A percentile compares a stretch with the other conserved stretches of the same genome.
These are phyloP conservation scores for Brachionus rubens DNA, from an alignment of 1,140 invertebrate species.

Conservation along the genomic window DNA sequence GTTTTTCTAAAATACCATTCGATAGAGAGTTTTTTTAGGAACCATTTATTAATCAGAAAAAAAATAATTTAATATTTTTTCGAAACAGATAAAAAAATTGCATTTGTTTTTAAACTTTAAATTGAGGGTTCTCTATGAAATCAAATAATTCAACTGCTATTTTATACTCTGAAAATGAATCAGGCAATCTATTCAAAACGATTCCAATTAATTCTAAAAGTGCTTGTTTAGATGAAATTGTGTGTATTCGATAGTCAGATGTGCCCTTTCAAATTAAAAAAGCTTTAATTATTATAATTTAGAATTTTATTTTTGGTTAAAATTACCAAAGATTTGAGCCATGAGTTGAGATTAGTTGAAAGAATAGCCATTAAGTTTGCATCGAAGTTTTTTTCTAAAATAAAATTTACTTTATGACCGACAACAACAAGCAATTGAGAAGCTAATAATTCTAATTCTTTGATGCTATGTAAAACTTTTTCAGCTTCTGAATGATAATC, in stretches of 20 bases:
- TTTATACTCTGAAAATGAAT: constrained; percentile 43
- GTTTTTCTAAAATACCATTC: too few species aligned
- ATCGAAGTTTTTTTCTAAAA: constrained; percentile 2
- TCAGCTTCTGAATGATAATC: constrained; percentile 40
- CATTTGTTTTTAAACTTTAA: constrained; percentile 36
- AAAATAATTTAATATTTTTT: too few species aligned
- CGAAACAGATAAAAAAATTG: neutral
- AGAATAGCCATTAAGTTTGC: constrained; percentile 34
- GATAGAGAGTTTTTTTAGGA: too few species aligned
- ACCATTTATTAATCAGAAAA: too few species aligned
- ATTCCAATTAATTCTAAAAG: constrained; percentile 42
- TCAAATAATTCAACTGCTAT: constrained; percentile 42
- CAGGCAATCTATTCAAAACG: constrained; percentile 41
- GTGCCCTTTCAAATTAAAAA: constrained; percentile 2
- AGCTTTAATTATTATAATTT: neutral
- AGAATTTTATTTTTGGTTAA: too few species aligned
- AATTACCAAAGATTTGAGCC: constrained; percentile 42
- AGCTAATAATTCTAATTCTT: constrained; percentile 38
- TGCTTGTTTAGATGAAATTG: constrained; percentile 34
- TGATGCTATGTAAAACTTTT: constrained; percentile 41
- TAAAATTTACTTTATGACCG: constrained; percentile 20
- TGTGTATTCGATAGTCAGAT: constrained; percentile 29
- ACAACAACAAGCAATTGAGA: constrained; percentile 35
- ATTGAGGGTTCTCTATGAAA: constrained; percentile 34
- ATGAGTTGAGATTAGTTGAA: constrained; percentile 42